Base-by-base conservation (phyloP, 1,140 invertebrate species). In the Drosophila orena region DNA sequence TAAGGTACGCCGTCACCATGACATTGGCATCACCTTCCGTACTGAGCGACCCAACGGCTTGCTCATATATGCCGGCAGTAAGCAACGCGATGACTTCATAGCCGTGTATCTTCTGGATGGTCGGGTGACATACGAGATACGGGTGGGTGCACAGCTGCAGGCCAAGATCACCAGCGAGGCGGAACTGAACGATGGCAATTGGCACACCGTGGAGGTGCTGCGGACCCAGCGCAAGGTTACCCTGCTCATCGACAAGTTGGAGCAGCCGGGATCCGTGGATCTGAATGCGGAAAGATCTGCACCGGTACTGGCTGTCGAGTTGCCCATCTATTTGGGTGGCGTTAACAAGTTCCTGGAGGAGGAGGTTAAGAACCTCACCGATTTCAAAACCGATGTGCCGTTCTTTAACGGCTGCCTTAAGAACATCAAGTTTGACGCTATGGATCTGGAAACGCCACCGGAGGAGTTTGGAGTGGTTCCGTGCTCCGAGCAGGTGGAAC, bases 401-500 rank as follows among this genome's bases (percentile, higher is more conserved):
- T 81, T 46, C 20, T 99, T 98, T 89, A 95, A 94, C 76, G 98
- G 98, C 20, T 99, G 98, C 91, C 93, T 99, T 14, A 94, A 95
- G 53, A 96, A 98, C 50, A 94, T 99, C 35, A 93, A 94, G 90
- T 93, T 97, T 81, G 96, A 97, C 79, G 95, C 94, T 27, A 93
- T 95, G 71, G 92, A 92, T 11, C 91, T 97, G 65, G 94, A 94
- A 27, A 93, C 94, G 54, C 94, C 96, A 11, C 84, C 93, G 4
- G 52, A 54, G 8, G 66, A 92, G 22, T 92, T 93, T 62, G 95
- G 95, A 10, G 95, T 97, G 0, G 94, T 96, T 22, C 95, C 95
- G 0, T 99, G 98, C 91, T 96, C 96, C 0, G 95, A 96, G 52
- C 94, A 96, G 56, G 94, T 96, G 0, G 98, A 99, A 92, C 93